Conservation (phyloP, 1,140 invertebrate species). For the Spodoptera frugiperda region DNA sequence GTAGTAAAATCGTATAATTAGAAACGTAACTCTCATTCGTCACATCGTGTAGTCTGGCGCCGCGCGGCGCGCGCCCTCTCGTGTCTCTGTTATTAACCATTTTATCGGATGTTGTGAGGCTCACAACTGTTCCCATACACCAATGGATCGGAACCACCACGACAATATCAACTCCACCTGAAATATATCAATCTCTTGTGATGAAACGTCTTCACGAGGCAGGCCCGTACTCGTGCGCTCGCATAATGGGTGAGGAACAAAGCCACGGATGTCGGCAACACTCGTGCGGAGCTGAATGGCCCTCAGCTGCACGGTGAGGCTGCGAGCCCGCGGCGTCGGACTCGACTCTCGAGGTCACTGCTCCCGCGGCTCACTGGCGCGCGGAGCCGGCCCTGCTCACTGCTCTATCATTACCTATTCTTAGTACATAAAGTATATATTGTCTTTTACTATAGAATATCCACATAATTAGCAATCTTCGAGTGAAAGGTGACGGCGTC, state of each 20-base stretch:
- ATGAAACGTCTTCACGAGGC: neutral
- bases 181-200: too few relatives aligned
- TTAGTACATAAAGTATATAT: too few relatives aligned
- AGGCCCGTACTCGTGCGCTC: neutral
- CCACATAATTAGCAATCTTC: too few relatives aligned
- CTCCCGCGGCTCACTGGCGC: neutral
- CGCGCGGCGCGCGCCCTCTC: neutral
- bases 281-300: conserved; percentile 3
- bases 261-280: conserved; percentile 7
- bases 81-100: conserved; percentile 3
- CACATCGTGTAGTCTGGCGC: neutral
- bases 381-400: too few relatives aligned
- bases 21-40: conserved; percentile 1
- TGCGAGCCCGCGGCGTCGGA: neutral
- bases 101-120: conserved; percentile 23
- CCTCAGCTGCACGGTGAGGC: conserved; percentile 1
- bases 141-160: neutral
- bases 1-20: conserved; percentile 21
- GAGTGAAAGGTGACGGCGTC: too few relatives aligned
- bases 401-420: too few relatives aligned
- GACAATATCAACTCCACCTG: too few relatives aligned
- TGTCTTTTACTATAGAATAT: too few relatives aligned
- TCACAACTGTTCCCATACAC: neutral
- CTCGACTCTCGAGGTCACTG: neutral
- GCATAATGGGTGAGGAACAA: conserved; percentile 6